Base-by-base conservation (phyloP, 2,113 vertebrate genomes). In the Coreoperca whiteheadi region DNA sequence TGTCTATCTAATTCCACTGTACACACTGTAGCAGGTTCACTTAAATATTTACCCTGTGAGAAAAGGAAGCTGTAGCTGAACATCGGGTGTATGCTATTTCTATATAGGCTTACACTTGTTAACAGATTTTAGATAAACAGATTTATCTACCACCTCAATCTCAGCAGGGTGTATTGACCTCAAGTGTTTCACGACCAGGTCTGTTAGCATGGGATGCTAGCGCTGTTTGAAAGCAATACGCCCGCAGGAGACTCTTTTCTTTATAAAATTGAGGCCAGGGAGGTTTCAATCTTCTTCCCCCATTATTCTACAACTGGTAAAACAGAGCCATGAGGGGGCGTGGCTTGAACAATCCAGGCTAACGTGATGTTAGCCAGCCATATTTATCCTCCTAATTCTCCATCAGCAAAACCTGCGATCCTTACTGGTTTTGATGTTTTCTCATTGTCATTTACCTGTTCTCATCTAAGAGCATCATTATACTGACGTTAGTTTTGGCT, bases 91-190 rank as follows among this genome's bases (percentile, higher is more conserved):
- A 25, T 16, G 15, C 37, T 50, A 28, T 30, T 39, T 64, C n/a
- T 3, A 39, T 30, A 34, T 10, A 77, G 8, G 32, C 11, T 46
- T 53, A 30, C 37, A 21, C 32, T 15, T 66, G 23, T n/a, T n/a
- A n/a, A n/a, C n/a, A n/a, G n/a, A n/a, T n/a, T n/a, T n/a, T n/a
- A n/a, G n/a, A n/a, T n/a, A n/a, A 39, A 8, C 53, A 74, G 30
- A 39, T 59, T 9, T 39, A 48, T 74, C 30, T 41, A 32, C 12
- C 46, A 61, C 41, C 53, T 72, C 72, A 54, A 25, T 12, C 67
- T 67, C 66, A 67, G 67, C n/a, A 20, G n/a, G 25, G 51, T 63
- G 7, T 51, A 78, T 43, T 15, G 53, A 83, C 75, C 64, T 69
- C 56, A 63, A n/a, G 39, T 8, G n/a, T n/a, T n/a, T n/a, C n/a